Percentiles rank a stretch among this genome's conserved stretches.
These are phyloP conservation scores for Volucella zonaria DNA, from an alignment of 2,888 invertebrate species.

Conservation along the genomic window DNA sequence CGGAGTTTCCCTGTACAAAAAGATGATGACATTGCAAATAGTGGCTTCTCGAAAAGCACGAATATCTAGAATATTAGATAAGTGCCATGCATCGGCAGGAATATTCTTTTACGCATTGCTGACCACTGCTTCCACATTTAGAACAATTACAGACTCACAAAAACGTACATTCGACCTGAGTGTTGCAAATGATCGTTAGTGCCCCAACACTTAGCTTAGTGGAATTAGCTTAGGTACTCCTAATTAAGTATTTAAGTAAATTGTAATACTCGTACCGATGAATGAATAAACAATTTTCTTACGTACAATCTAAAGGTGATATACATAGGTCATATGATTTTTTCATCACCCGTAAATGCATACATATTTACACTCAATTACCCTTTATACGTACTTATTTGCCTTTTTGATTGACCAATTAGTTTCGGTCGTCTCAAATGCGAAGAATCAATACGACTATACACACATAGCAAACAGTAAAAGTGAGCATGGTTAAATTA, in stretches of 20 bases:
- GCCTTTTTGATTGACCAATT: conserved; percentile 24
- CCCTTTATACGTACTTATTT: conserved; percentile 11
- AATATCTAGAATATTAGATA: too few relatives aligned
- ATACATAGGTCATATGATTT: neutral
- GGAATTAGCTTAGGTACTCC: too few relatives aligned
- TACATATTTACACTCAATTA: conserved; percentile 36
- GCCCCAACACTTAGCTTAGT: too few relatives aligned
- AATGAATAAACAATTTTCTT: neutral
- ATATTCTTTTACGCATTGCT: too few relatives aligned
- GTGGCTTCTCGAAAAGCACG: too few relatives aligned
- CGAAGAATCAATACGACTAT: conserved; percentile 35
- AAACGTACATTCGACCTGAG: too few relatives aligned
- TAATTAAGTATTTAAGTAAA: neutral
- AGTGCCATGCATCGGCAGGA: too few relatives aligned
- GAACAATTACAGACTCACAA: too few relatives aligned
- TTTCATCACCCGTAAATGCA: neutral
- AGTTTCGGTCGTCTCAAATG: conserved; percentile 50
- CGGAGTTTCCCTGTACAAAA: too few relatives aligned
- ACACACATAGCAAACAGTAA: conserved; percentile 10
- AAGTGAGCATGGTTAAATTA: conserved; percentile 18
- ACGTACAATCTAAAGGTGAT: neutral
- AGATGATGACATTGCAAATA: too few relatives aligned
- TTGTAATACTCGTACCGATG: neutral
- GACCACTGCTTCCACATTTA: too few relatives aligned
- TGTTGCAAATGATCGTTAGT: too few relatives aligned